phyloP scores from a whole-genome alignment of 2,797 vertebrate genomes.

The Erpetoichthys calabaricus region DNA sequence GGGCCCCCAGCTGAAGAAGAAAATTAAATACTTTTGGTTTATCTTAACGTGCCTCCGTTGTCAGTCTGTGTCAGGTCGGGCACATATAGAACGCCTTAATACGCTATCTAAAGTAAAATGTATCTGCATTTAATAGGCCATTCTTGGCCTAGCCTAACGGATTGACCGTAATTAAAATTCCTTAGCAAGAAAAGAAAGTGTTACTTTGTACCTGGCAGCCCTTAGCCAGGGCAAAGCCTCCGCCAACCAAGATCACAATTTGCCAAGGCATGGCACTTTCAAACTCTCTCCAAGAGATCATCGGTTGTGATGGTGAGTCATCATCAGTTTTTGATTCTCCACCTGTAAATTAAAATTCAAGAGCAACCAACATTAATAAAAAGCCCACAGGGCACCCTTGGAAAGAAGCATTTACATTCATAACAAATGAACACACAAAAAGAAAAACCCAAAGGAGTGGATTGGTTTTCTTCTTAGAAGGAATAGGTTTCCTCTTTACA shows the following conservation, averaged over 20 bases:
- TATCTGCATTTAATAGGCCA: no score
- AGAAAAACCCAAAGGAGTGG: neutral
- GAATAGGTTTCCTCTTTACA: no score
- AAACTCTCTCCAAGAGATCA: slow-evolving; percentile 22
- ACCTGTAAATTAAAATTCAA: neutral
- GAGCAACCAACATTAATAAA: neutral
- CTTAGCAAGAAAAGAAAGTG: neutral
- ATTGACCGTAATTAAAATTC: neutral
- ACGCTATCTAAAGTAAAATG: no score
- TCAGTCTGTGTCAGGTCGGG: no score
- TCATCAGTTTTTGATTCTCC: neutral
- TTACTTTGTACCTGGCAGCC: slow-evolving; percentile 14
- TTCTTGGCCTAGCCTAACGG: neutral
- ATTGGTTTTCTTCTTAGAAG: no score
- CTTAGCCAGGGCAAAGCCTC: slow-evolving; percentile 18
- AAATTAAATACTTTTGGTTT: no score
- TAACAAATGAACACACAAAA: neutral
- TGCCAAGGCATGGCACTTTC: slow-evolving; percentile 18
- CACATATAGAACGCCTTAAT: no score
- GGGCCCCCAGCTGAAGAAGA: no score
- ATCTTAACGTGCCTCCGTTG: no score
- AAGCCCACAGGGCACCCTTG: no score
- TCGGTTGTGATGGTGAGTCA: slow-evolving; percentile 9
- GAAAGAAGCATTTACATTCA: neutral
- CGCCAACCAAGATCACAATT: slow-evolving; percentile 16